These are phyloP conservation scores for Andricus grossulariae DNA, from an alignment of 1,140 invertebrate species.

Conservation along the genomic window DNA sequence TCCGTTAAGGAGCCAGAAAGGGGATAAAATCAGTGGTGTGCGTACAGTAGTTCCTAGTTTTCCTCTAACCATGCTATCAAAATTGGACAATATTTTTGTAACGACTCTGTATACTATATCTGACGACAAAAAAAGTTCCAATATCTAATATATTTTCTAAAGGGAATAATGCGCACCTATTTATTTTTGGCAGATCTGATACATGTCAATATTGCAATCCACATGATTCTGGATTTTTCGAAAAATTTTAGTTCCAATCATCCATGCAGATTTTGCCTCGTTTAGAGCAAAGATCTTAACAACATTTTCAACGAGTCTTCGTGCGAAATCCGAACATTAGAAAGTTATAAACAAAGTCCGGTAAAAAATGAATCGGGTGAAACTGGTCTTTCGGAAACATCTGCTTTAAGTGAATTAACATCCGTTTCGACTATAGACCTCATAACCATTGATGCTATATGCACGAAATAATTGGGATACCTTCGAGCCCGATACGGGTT, in stretches of 20 bases:
- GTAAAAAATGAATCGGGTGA: constrained; percentile 32
- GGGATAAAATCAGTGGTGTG: no score
- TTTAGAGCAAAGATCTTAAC: constrained; percentile 22
- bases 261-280: constrained; percentile 45
- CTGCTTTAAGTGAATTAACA: constrained; percentile 32
- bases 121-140: constrained; percentile 35
- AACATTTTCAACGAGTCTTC: constrained; percentile 7
- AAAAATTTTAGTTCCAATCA: constrained; percentile 38
- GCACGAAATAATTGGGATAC: constrained; percentile 38
- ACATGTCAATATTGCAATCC: constrained; percentile 40
- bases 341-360: constrained; percentile 35
- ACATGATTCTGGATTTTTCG: constrained; percentile 43
- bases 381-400: constrained; percentile 36
- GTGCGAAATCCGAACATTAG: constrained; percentile 33
- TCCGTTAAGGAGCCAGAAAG: no score
- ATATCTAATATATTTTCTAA: constrained; percentile 39
- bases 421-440: constrained; percentile 31
- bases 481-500: constrained; percentile 37
- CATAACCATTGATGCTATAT: constrained; percentile 38
- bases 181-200: constrained; percentile 41
- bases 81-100: constrained; percentile 47
- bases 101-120: constrained; percentile 43
- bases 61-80: constrained; percentile 44
- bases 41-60: constrained; percentile 40
- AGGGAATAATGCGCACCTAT: constrained; percentile 23